Evolutionary conservation across 2,113 vertebrate genomes (phyloP), one percentile per base, ranked within the genome.

Genomic region (human): DNA sequence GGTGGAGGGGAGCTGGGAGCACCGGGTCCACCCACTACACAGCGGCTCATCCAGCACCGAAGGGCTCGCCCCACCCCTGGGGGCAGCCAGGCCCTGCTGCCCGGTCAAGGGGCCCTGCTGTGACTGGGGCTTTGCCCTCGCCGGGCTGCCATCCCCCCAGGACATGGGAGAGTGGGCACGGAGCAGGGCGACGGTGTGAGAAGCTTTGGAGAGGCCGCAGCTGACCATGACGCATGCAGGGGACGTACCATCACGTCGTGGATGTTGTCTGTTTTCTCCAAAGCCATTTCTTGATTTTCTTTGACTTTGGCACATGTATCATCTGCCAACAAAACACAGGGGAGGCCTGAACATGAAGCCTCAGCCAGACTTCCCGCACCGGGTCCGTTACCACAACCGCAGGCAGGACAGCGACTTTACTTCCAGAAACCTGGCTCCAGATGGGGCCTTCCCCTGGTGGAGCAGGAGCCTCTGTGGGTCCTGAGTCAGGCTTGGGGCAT

Each of bases 171-270:
- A 30, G n/a, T 7, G 57, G 43, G 43, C 3, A 30, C 17, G 40
- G 20, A 45, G 17, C 25, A 17, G 5, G 38, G 16, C 0, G 25
- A 17, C 5, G 16, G 55, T 5, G 8, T 48, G 43, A 43, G 57
- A 27, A 9, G 3, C 57, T 0, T 1, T 32, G 64, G 61, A 11
- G 40, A 59, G 75, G 32, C 18, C 23, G 7, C 2, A 40, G 23
- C 4, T 16, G 16, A 23, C 35, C 16, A 8, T 3, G 16, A 32
- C 0, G 20, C 59, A 1, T 1, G 5, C 14, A 2, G 2, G 5
- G 27, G 61, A 48, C 96, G 93, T 98, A 98, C 98, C 97, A 98
- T 98, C 94, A 97, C 93, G 4, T 97, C 95, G 4, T 97, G 93
- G 90, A 98, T 97, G 73, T 96, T 88, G 2, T 94, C 94, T 6